phyloP scores from a whole-genome alignment of 2,888 invertebrate genomes.

The Lithophane socia region DNA sequence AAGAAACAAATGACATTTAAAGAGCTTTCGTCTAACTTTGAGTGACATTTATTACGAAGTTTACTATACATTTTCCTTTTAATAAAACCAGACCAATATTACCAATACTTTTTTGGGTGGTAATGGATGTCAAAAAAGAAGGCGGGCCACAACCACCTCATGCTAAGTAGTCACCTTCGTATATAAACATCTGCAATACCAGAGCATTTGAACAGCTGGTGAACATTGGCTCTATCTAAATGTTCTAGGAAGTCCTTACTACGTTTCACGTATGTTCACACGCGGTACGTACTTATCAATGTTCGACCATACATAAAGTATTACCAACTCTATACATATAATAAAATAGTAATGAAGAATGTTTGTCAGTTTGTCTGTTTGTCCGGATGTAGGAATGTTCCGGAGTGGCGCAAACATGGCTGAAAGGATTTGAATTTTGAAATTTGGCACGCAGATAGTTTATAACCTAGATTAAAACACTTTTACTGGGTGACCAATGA shows the following conservation, averaged over 20 bases:
- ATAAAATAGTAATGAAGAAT: too few species aligned
- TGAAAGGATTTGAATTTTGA: too few species aligned
- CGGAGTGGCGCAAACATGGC: too few species aligned
- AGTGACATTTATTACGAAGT: constrained; percentile 20
- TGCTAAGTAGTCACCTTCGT: neutral
- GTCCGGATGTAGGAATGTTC: too few species aligned
- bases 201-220: neutral
- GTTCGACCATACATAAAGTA: too few species aligned
- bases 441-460: too few species aligned
- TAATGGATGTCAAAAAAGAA: neutral
- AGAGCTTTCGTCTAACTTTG: constrained; percentile 24
- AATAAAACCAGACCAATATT: constrained; percentile 4
- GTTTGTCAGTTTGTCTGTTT: too few species aligned
- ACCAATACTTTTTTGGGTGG: neutral
- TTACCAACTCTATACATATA: too few species aligned
- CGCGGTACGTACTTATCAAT: too few species aligned
- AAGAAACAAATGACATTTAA: constrained; percentile 3
- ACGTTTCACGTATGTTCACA: neutral
- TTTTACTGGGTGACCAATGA: too few species aligned
- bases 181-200: neutral
- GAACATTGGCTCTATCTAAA: neutral
- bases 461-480: too few species aligned
- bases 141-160: neutral
- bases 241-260: neutral
- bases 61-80: neutral